phyloP scores from a whole-genome alignment of 2,113 vertebrate genomes.

The Crocuta crocuta region DNA sequence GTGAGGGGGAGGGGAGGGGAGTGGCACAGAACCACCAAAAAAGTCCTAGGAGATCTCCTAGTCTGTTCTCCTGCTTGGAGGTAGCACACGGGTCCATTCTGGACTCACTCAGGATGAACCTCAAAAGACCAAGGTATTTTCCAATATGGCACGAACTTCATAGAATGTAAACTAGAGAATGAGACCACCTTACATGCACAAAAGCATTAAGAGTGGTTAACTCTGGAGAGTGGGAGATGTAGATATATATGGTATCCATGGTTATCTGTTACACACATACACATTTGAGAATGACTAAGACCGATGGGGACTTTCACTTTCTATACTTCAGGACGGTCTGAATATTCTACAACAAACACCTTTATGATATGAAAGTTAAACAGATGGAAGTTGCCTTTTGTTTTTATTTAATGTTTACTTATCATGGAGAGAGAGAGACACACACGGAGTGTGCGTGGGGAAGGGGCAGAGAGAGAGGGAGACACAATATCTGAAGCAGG shows the following conservation, averaged over 20 bases:
- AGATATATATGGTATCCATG: background rate
- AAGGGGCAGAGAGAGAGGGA: too few relatives aligned
- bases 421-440: too few relatives aligned
- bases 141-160: background rate
- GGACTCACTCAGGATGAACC: conserved; percentile 25
- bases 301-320: background rate
- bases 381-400: conserved; percentile 43
- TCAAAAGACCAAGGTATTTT: conserved; percentile 48
- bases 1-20: background rate
- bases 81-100: background rate
- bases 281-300: background rate
- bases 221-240: background rate
- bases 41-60: background rate
- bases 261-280: background rate
- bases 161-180: background rate
- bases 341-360: background rate
- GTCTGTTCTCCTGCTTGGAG: background rate
- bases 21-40: background rate
- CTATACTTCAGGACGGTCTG: background rate
- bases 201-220: background rate
- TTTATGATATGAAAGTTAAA: conserved; percentile 18
- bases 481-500: too few relatives aligned
- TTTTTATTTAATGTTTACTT: background rate
- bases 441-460: too few relatives aligned
- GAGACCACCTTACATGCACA: background rate